Evolutionary conservation across 2,888 invertebrate species (phyloP), one percentile per base, ranked within the genome.

Genomic region (Athalia rosae): DNA sequence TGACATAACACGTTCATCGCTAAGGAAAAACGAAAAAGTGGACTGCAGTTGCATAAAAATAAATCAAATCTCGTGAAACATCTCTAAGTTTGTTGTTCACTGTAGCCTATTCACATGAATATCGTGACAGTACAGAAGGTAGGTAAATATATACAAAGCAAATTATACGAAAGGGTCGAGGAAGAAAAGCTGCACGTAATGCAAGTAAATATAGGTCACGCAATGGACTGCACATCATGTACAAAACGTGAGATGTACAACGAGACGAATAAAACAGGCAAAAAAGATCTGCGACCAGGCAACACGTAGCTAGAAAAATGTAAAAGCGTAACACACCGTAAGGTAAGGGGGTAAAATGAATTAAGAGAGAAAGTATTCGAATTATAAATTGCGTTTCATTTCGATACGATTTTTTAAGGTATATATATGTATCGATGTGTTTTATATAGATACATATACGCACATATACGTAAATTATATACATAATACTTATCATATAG

Each of bases 141-240:
- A 53, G n/a, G 9, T 6, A 4, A 11, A 50, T n/a, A 7, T 9
- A 13, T 58, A 58, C 71, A 71, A 71, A 71, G 71, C 56, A 41
- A 58, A 71, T 43, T 43, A 43, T 63, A 63, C 43, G 43, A 58
- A 45, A 45, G 9, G 47, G n/a, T 47, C 15, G 13, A 45, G 4
- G 63, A 64, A 47, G 9, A 47, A 47, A 13, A 45, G 47, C 56
- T 13, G 53, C 48, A 13, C 45, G 45, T 45, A 71, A 58, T 71
- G 7, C 58, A 43, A 58, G 58, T 56, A 71, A 58, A 71, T 71
- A 71, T 71, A 58, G 71, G 71, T 71, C 71, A 71, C 47, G 71
- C 56, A 45, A 45, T 64, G n/a, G 71, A 6, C 56, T 45, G 45
- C 13, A n/a, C 71, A 58, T 45, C 43, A 50, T 45, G 47, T 11